phyloP scores from a whole-genome alignment of 2,888 invertebrate species.

The Scrobipalpa costella region DNA sequence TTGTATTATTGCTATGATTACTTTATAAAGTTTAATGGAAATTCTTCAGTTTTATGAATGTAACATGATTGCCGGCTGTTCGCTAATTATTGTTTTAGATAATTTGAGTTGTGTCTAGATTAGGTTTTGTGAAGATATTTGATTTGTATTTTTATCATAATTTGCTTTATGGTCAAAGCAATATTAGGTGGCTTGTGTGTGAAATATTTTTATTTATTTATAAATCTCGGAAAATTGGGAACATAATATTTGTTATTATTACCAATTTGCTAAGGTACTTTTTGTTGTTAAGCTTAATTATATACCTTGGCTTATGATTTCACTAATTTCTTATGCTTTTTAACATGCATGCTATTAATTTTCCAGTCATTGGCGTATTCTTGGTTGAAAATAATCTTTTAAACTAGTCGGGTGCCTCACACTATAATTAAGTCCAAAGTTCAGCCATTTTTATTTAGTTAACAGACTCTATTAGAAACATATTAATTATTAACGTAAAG shows the following conservation, averaged over 20 bases:
- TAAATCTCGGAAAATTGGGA: no score
- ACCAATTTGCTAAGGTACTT: background rate
- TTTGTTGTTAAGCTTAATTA: background rate
- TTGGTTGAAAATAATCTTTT: background rate
- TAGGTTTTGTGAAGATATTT: background rate
- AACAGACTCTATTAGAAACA: no score
- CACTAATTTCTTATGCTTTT: constrained; percentile 24
- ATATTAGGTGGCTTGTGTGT: background rate
- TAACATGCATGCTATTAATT: constrained; percentile 26
- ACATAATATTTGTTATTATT: background rate
- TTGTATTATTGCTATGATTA: background rate
- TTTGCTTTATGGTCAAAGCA: background rate
- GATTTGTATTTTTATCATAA: background rate
- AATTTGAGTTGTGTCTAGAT: background rate
- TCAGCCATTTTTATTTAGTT: no score
- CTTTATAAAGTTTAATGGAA: background rate
- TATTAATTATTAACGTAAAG: no score
- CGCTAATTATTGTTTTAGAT: background rate
- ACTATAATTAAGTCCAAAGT: no score
- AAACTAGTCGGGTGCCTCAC: no score
- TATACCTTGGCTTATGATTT: background rate
- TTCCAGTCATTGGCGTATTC: constrained; percentile 1
- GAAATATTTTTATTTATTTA: background rate
- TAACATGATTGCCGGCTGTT: background rate
- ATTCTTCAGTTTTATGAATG: background rate